Evolutionary conservation across 1,140 invertebrate species (phyloP), one percentile per base, ranked within the genome.

Genomic region (Euura saliciscinereae): DNA sequence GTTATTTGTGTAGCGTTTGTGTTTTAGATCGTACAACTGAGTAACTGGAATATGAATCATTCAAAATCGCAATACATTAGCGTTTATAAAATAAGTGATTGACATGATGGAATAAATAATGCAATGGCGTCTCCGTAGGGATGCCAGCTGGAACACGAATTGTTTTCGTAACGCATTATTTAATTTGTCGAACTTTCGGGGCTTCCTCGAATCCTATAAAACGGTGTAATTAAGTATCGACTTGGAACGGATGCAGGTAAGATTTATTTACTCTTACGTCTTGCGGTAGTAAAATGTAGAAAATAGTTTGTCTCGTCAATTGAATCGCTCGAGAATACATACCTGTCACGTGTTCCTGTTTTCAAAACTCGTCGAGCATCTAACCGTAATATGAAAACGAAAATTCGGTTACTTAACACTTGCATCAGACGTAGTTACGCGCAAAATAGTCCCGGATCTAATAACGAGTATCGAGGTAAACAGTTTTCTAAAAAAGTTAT

Each of bases 191-290:
- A 8, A 59, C 51, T 59, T 59, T 59, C 13, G 3, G 51, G 51
- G 51, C 51, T 59, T 59, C 51, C 13, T 59, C 10, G 51, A 59
- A 59, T 59, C 51, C 51, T 59, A 59, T 59, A 59, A 59, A 59
- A 59, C 51, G 13, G 51, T 6, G 3, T 59, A 59, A 59, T 59
- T 59, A 8, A n/a, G 51, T n/a, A 59, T 59, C 51, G 13, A n/a
- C 51, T 11, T 59, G 3, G 51, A 8, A 59, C 51, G 51, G 51
- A 3, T 59, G 6, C 51, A 59, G 51, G 51, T 59, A 59, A 59
- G 51, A n/a, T 8, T 3, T 11, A 59, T 11, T 59, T 59, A 59
- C 5, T 59, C 6, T 0, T 28, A 28, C 28, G 28, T 28, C 28
- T 28, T 28, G 1, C 28, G 28, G 28, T 28, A 28, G 28, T 28